Conservation (phyloP, 2,113 vertebrate genomes). For the Embiotoca jacksoni region DNA sequence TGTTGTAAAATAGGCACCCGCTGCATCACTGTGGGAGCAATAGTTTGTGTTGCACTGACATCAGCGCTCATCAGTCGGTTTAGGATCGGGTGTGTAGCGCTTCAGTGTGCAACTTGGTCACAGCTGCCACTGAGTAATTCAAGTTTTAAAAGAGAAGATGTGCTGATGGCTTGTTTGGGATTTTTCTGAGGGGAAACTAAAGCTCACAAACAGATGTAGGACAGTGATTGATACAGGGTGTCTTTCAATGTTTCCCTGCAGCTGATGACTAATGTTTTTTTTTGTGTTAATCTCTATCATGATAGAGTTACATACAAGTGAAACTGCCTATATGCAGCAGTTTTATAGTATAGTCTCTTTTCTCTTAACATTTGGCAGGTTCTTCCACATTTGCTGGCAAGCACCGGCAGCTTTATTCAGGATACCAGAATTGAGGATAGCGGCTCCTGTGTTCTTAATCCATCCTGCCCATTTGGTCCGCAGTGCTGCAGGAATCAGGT, state of each 20-base stretch:
- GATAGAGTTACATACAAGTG: not conserved
- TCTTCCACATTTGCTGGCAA: too few species aligned
- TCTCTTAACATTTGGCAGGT: too few species aligned
- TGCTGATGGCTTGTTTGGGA: slow-evolving; percentile 26
- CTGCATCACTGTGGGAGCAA: not conserved
- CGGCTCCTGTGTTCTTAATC: too few species aligned
- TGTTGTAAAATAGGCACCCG: not conserved
- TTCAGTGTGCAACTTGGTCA: slow-evolving; percentile 19
- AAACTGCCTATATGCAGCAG: not conserved
- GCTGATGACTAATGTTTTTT: slow-evolving; percentile 2
- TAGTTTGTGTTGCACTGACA: slow-evolving; percentile 14
- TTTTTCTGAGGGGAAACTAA: slow-evolving; percentile 11
- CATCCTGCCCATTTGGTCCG: too few species aligned
- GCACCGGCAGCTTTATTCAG: too few species aligned
- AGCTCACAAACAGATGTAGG: not conserved
- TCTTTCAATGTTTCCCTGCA: not conserved
- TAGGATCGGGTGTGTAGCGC: not conserved
- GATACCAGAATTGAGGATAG: too few species aligned
- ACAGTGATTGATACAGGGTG: slow-evolving; percentile 1
- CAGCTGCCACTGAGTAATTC: slow-evolving; percentile 59
- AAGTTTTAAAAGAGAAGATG: slow-evolving; percentile 30
- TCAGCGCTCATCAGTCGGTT: slow-evolving; percentile 3
- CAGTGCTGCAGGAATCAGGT: too few species aligned
- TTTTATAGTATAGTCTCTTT: not conserved
- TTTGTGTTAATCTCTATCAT: slow-evolving; percentile 12